Base-by-base conservation (phyloP, 2,797 vertebrate genomes). In the Fundulus diaphanus region DNA sequence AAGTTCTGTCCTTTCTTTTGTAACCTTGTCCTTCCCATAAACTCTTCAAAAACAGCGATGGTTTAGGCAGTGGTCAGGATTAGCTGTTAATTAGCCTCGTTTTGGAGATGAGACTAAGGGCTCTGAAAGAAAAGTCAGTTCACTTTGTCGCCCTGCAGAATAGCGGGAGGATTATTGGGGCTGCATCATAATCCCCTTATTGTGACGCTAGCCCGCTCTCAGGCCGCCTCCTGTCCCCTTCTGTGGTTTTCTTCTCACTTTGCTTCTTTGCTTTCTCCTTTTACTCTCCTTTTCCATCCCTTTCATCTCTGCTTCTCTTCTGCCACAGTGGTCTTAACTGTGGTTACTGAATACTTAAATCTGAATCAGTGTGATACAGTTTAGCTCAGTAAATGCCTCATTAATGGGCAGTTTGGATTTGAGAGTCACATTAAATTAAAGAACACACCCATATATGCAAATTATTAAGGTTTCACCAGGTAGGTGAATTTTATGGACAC, bases 1-100 rank as follows among this genome's bases (percentile, higher is more conserved):
- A 54, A 59, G 56, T 73, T 80, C 44, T 27, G 52, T 35, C 48
- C 35, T 2, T 48, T 77, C 73, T 65, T 57, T 74, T 35, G 76
- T 40, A 42, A 59, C 5, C 0, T 46, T 51, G 66, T 79, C 85
- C 71, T 81, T 72, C 72, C 80, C 68, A n/a, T 69, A n/a, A 52
- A 67, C 70, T 3, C 77, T 81, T 85, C 77, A 82, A 76, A 89
- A 81, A n/a, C 82, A 77, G 76, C 76, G 79, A 80, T 91, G 29
- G 90, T 87, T 88, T 84, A 87, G 81, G 78, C 92, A 84, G 82
- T 18, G 76, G 82, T 88, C 87, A 85, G 86, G 91, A 93, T 95
- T 93, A 94, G 91, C 85, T 75, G 86, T 84, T 94, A 95, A 95
- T 95, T 93, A 94, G 90, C 86, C 88, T 92, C 85, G 86, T 92